Base-by-base conservation (phyloP, 2,797 vertebrate species). In the Enteromius paludinosus region DNA sequence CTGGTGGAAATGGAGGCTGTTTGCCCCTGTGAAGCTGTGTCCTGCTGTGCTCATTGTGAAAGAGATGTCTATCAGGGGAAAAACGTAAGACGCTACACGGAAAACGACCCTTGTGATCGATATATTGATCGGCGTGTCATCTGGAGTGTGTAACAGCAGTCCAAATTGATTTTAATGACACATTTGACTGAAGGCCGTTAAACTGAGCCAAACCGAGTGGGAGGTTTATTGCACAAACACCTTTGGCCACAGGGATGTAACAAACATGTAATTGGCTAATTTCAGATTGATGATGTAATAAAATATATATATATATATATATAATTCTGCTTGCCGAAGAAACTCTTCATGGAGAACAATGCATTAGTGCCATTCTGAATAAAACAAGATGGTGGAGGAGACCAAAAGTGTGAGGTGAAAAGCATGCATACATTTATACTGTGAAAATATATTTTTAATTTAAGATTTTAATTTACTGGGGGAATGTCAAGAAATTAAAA, bases 131-230 rank as follows among this genome's bases (percentile, higher is more conserved):
- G 17, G 20, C 10, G 14, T 73, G 66, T 76, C 68, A 15, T 82
- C 84, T 86, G 62, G 38, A 72, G n/a, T 45, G 35, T 54, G 54
- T 25, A 56, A 70, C 62, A 41, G 35, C 76, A 59, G 69, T 65
- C 76, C 56, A 54, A 62, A 73, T 82, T 45, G 79, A 84, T 78
- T 69, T 69, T 71, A 84, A 82, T 83, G 87, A 72, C 70, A 75
- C 69, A 65, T 68, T 75, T 68, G 56, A 54, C 62, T 23, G n/a
- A 59, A 14, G 33, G 59, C 41, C 47, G 41, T 38, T 38, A 78
- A 78, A 25, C 56, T 23, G 68, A 75, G 56, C 76, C 82, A 14
- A 74, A 52, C 62, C 15, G 0, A 17, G 38, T 41, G 54, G 12
- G 25, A 77, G 79, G 23, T 64, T 76, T 62, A 38, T 38, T 49